Evolutionary conservation across 2,797 vertebrate species (phyloP), one percentile per base, ranked within the genome.

Genomic region (Brachymystax lenok): DNA sequence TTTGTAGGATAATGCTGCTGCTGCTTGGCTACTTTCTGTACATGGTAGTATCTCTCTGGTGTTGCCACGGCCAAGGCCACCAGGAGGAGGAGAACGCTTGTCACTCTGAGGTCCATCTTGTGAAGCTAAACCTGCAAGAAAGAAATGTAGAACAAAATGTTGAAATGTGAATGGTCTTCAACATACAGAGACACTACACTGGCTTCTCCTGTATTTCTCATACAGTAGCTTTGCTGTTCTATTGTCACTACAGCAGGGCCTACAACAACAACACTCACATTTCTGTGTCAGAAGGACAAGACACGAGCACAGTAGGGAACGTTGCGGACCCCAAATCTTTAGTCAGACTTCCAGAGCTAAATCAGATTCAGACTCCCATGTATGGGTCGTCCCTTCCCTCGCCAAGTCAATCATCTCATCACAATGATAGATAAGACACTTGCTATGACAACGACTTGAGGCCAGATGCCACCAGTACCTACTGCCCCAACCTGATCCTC

Each of bases 31-130:
- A 46, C 40, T 46, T 46, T 46, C 40, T 46, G 40, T 46, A 46
- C 40, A 46, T 46, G 40, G 86, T 96, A 95, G 91, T 96, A 96
- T 63, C 91, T 94, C 0, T 94, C 92, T 51, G 95, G 94, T 51
- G 95, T 95, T 51, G 93, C 96, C 86, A 94, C 90, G 28, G 92
- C 95, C 92, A 96, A 83, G 73, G 91, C 94, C 71, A 96, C 83
- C 84, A 97, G 91, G 80, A 94, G 89, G 78, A 97, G 82, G 82
- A 97, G 84, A 70, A 94, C 77, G 83, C 88, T 90, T 67, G 88
- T 91, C 69, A 93, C 88, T 85, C 94, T 94, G 90, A 96, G 91
- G 91, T 96, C 92, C 97, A 99, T 99, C 79, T 93, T 96, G 85
- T 87, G 90, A 92, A 90, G 87, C 91, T 85, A 52, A 88, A 90